These are phyloP conservation scores for Pachyseris speciosa DNA, from an alignment of 64 coral and sea anemone species.

Conservation along the genomic window DNA sequence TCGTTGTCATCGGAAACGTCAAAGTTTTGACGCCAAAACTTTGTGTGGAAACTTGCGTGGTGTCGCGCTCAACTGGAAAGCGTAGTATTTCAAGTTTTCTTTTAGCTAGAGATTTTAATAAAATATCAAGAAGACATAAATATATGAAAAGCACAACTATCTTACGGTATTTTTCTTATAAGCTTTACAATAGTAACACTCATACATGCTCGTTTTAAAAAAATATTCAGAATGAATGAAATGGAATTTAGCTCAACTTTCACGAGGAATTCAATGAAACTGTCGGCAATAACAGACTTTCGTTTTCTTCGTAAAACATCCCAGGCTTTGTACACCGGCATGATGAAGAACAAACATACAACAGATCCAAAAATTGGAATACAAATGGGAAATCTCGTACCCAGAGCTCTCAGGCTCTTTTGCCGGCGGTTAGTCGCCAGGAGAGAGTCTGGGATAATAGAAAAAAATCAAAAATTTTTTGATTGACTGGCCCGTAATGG, in stretches of 20 bases:
- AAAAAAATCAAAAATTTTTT: no score
- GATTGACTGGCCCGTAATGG: no score
- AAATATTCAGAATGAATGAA: neutral
- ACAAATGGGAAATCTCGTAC: no score
- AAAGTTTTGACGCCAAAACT: no score
- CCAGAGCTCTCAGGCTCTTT: no score
- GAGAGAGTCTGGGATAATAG: no score
- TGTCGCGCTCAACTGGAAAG: no score
- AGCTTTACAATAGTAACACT: neutral
- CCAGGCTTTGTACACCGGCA: neutral
- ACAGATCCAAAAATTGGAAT: neutral
- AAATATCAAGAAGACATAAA: neutral
- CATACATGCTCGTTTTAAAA: neutral
- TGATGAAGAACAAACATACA: neutral
- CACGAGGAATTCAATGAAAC: neutral
- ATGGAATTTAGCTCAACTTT: constrained; percentile 1
- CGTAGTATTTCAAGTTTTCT: constrained; percentile 10
- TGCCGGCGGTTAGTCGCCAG: no score
- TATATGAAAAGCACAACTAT: neutral
- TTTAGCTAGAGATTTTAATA: neutral
- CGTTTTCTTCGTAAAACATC: neutral
- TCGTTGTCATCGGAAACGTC: no score
- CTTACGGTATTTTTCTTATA: neutral
- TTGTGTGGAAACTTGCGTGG: no score
- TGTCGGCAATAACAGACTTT: neutral